Percentiles rank a stretch among this genome's conserved stretches.
Evolutionary conservation across 2,797 vertebrate species (phyloP).

Genomic region (Clamator glandarius): DNA sequence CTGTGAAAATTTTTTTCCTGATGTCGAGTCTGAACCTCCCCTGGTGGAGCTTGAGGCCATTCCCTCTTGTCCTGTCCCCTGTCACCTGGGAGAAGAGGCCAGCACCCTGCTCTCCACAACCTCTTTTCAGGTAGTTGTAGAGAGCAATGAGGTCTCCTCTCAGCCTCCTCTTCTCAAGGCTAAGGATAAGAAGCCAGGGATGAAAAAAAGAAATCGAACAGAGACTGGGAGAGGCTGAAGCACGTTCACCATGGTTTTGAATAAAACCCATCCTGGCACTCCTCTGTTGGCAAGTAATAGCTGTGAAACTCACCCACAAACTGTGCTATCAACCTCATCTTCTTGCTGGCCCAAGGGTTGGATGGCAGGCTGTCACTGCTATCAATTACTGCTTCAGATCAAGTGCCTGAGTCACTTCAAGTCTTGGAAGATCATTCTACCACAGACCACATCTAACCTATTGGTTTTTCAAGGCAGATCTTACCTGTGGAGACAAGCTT

Average conservation of each 20-base stretch:
- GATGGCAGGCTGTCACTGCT: neutral
- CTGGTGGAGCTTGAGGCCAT: too few relatives aligned
- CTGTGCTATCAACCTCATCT: neutral
- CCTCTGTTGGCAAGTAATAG: neutral
- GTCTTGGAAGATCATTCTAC: neutral
- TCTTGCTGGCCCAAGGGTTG: neutral
- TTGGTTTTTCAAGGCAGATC: neutral
- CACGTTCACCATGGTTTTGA: neutral
- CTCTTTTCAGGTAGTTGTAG: too few relatives aligned
- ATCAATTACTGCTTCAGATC: constrained; percentile 19
- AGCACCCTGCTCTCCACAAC: too few relatives aligned
- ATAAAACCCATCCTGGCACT: neutral
- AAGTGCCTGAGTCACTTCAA: constrained; percentile 13
- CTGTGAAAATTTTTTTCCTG: too few relatives aligned
- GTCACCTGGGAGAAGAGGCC: too few relatives aligned
- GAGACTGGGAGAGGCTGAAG: neutral
- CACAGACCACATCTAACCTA: neutral
- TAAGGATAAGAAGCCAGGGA: neutral
- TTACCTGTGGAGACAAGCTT: neutral
- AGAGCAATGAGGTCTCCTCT: too few relatives aligned
- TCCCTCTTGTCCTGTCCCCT: too few relatives aligned
- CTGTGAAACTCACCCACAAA: neutral
- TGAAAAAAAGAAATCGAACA: neutral
- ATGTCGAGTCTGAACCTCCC: too few relatives aligned
- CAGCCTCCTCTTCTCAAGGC: too few relatives aligned